Evolutionary conservation across 2,797 vertebrate genomes (phyloP).

Genomic region (Alca torda): DNA sequence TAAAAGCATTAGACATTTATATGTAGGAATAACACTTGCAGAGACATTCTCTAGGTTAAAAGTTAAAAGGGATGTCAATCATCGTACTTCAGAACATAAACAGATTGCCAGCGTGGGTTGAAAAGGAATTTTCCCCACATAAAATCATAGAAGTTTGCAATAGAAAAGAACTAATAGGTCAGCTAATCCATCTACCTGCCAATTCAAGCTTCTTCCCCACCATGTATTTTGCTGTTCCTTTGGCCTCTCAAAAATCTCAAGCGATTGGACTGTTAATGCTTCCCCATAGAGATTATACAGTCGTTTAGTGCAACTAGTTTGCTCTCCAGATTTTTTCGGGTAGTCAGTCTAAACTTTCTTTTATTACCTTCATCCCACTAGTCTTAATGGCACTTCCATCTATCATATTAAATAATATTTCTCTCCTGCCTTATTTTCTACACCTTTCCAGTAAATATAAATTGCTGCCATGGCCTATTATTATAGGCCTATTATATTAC

Average conservation of each 20-base stretch:
- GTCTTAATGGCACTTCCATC: background rate
- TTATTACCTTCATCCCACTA: background rate
- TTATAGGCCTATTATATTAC: too few relatives aligned
- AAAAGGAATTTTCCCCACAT: conserved; percentile 72
- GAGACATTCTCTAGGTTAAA: conserved; percentile 73
- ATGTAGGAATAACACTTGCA: conserved; percentile 73
- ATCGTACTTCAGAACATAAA: conserved; percentile 73
- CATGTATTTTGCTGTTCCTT: conserved; percentile 37
- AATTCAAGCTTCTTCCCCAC: conserved; percentile 44
- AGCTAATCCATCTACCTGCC: conserved; percentile 64
- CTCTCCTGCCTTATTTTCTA: background rate
- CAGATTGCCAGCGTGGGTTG: conserved; percentile 76
- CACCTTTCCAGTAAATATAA: background rate
- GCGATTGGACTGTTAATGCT: background rate
- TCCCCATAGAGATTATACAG: background rate
- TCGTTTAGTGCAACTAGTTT: background rate
- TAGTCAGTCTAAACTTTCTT: background rate
- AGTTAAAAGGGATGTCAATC: conserved; percentile 76
- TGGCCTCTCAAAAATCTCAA: conserved; percentile 43
- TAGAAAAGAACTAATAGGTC: conserved; percentile 69
- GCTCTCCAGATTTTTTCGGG: background rate
- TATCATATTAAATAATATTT: background rate
- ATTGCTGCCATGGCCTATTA: background rate
- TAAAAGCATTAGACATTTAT: conserved; percentile 72
- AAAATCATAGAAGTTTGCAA: conserved; percentile 63